Percentiles rank a stretch among this genome's conserved stretches.
Conservation (phyloP, 1,140 invertebrate genomes). For the Eupristina koningsbergeri region DNA sequence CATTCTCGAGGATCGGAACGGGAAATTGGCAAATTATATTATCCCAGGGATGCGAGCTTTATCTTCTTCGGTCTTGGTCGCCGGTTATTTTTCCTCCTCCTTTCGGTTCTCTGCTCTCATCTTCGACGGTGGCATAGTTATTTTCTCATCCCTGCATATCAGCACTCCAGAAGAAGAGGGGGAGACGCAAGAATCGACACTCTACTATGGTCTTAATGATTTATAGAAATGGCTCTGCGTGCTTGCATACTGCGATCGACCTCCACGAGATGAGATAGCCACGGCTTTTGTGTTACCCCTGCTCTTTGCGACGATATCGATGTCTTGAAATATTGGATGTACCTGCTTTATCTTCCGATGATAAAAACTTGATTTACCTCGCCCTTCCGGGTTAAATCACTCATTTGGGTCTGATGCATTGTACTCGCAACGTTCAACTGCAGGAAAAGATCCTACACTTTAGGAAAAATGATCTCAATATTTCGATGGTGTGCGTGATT, state of each 20-base stretch:
- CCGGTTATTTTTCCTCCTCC: background rate
- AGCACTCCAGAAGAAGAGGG: background rate
- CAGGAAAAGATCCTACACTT: background rate
- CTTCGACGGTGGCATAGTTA: conserved; percentile 24
- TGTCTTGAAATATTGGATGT: background rate
- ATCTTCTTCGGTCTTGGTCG: background rate
- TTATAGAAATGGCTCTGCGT: conserved; percentile 5
- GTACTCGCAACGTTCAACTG: no score
- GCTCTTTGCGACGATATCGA: background rate
- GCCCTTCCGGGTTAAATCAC: background rate
- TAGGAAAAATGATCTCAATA: background rate
- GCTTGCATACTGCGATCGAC: background rate
- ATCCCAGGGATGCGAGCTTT: background rate
- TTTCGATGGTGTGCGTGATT: no score
- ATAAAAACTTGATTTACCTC: background rate
- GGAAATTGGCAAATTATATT: background rate
- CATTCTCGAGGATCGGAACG: background rate
- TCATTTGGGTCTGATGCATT: no score
- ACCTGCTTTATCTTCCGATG: background rate
- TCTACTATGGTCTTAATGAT: conserved; percentile 16
- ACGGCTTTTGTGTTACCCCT: background rate
- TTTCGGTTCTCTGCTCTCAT: background rate
- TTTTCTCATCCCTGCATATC: background rate
- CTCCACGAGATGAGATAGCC: background rate
- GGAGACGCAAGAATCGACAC: background rate